Evolutionary conservation across 2,888 invertebrate genomes (phyloP).

Genomic region (Drosophila diplacantha): DNA sequence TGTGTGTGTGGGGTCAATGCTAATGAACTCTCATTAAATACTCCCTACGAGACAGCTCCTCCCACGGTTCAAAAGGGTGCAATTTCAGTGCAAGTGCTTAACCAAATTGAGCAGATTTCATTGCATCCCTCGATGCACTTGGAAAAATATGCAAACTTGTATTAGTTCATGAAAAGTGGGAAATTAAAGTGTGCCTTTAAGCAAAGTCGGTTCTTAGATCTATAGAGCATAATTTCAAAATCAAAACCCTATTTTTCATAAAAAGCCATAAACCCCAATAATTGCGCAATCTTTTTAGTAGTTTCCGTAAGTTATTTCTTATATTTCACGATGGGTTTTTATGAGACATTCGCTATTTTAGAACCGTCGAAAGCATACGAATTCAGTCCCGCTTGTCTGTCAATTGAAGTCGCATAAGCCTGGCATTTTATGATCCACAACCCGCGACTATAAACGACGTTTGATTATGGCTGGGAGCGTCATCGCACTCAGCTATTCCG

Average conservation of each 20-base stretch:
- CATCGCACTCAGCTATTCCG: conserved; percentile 11
- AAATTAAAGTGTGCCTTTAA: not conserved
- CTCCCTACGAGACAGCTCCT: conserved; percentile 67
- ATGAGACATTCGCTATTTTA: not conserved
- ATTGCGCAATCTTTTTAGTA: not conserved
- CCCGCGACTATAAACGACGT: conserved; percentile 36
- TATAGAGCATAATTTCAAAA: not conserved
- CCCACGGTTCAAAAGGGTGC: conserved; percentile 54
- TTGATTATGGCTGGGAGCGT: conserved; percentile 34
- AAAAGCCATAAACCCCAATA: not conserved
- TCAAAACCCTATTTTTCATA: not conserved
- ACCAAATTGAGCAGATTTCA: conserved; percentile 81
- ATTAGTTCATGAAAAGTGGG: not conserved
- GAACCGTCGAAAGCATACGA: not conserved
- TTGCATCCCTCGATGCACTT: conserved; percentile 1
- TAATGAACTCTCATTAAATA: conserved; percentile 58
- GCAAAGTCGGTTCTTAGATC: not conserved
- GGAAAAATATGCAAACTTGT: not conserved
- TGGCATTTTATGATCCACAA: conserved; percentile 42
- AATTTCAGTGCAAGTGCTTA: conserved; percentile 77
- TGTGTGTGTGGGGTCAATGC: conserved; percentile 45
- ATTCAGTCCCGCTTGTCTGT: conserved; percentile 23
- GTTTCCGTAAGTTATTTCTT: too few species aligned
- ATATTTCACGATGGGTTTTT: not conserved
- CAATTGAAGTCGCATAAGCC: conserved; percentile 31